Percentiles rank a stretch among this genome's conserved stretches.
phyloP scores from a whole-genome alignment of 1,140 invertebrate genomes.

The Eupristina koningsbergeri region DNA sequence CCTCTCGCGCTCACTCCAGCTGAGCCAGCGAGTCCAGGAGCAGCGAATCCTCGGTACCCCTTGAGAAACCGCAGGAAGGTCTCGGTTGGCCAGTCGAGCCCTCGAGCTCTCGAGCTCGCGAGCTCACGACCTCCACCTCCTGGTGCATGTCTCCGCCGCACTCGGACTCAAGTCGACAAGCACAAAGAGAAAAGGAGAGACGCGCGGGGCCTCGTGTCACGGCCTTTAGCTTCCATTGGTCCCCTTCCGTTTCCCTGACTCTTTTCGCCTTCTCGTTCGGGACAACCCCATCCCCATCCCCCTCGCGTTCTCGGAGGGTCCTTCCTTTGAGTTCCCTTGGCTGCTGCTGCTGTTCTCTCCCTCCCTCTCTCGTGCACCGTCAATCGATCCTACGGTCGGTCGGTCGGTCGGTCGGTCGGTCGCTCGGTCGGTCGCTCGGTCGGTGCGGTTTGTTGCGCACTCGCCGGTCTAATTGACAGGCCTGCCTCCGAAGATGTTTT shows the following conservation, averaged over 20 bases:
- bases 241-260: not conserved
- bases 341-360: slow-evolving; percentile 11
- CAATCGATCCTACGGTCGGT: slow-evolving; percentile 27
- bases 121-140: not conserved
- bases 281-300: not conserved
- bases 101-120: too few species aligned
- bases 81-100: not conserved
- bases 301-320: not conserved
- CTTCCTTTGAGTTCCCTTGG: not conserved
- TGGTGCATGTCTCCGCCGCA: not conserved
- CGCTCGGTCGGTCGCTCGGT: not conserved
- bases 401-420: not conserved
- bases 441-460: not conserved
- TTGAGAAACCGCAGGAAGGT: too few species aligned
- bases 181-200: not conserved
- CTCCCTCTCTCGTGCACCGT: not conserved
- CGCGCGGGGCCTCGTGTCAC: slow-evolving; percentile 46
- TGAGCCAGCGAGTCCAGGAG: not conserved
- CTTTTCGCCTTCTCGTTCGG: not conserved
- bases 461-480: slow-evolving; percentile 49
- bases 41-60: not conserved
- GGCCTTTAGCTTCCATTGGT: slow-evolving; percentile 52
- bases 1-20: not conserved
- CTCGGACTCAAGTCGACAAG: slow-evolving; percentile 6
- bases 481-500: slow-evolving; percentile 48